These are phyloP conservation scores for Cordilura impudica DNA, from an alignment of 2,888 invertebrate species.

Conservation along the genomic window DNA sequence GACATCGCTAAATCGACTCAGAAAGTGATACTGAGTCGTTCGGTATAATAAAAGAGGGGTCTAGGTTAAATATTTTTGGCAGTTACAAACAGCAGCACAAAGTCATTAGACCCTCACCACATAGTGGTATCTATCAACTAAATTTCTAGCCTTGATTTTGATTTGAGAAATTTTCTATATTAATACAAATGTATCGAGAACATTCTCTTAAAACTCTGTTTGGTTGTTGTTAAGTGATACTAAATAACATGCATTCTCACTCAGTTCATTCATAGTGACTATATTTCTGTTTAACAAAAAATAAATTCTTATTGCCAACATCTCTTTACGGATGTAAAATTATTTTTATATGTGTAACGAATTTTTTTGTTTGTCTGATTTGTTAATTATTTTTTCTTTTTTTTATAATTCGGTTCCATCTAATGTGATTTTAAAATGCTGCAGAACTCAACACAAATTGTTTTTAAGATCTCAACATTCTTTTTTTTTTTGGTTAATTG, in stretches of 20 bases:
- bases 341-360: slow-evolving; percentile 13
- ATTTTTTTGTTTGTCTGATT: not conserved
- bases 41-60: no score
- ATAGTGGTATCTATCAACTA: no score
- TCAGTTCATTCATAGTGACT: not conserved
- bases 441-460: slow-evolving; percentile 13
- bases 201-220: not conserved
- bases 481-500: slow-evolving; percentile 40
- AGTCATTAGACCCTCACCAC: no score
- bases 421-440: slow-evolving; percentile 41
- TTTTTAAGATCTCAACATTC: slow-evolving; percentile 13
- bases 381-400: not conserved
- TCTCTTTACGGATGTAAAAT: slow-evolving; percentile 47
- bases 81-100: no score
- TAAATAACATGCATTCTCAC: not conserved
- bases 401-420: slow-evolving; percentile 30
- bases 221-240: not conserved
- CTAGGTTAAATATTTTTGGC: no score
- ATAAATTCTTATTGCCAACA: not conserved
- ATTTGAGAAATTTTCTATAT: no score
- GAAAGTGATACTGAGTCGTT: no score
- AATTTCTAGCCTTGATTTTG: no score
- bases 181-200: no score
- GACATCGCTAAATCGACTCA: no score
- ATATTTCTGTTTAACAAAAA: not conserved